A percentile compares a stretch with the other conserved stretches of the same genome.
Conservation (phyloP, 2,113 vertebrate species). For the Nothobranchius furzeri region DNA sequence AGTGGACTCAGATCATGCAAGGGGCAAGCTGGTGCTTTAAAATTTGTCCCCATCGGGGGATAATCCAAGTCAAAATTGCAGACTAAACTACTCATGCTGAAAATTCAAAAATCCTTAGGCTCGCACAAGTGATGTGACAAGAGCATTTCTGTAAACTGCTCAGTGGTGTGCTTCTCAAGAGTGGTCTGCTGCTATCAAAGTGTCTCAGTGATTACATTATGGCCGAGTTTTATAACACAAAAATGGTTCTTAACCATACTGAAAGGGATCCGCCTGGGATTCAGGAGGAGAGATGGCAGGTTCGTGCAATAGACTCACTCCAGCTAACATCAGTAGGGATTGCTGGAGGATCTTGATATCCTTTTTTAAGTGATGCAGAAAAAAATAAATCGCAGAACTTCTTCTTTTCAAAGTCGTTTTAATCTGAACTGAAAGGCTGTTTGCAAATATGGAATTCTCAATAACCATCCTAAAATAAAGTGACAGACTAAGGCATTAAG, state of each 20-base stretch:
- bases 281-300: neutral
- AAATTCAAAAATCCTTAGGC: slow-evolving; percentile 18
- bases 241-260: slow-evolving; percentile 15
- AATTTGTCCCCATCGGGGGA: slow-evolving; percentile 1
- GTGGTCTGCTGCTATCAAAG: slow-evolving; percentile 30
- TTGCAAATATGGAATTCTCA: neutral
- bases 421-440: neutral
- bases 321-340: neutral
- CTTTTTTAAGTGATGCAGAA: neutral
- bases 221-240: slow-evolving; percentile 7
- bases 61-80: slow-evolving; percentile 12
- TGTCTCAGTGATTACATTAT: slow-evolving; percentile 16
- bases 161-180: slow-evolving; percentile 2
- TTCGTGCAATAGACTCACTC: neutral
- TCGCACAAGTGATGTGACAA: slow-evolving; percentile 17
- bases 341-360: neutral
- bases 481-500: neutral
- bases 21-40: slow-evolving; percentile 12
- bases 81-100: slow-evolving; percentile 33
- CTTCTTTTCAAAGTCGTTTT: neutral
- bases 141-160: slow-evolving; percentile 10
- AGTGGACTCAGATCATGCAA: slow-evolving; percentile 12
- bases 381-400: neutral
- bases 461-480: no score
- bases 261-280: slow-evolving; percentile 1